phyloP scores from a whole-genome alignment of 2,888 invertebrate species.

The Eristalis intricaria region DNA sequence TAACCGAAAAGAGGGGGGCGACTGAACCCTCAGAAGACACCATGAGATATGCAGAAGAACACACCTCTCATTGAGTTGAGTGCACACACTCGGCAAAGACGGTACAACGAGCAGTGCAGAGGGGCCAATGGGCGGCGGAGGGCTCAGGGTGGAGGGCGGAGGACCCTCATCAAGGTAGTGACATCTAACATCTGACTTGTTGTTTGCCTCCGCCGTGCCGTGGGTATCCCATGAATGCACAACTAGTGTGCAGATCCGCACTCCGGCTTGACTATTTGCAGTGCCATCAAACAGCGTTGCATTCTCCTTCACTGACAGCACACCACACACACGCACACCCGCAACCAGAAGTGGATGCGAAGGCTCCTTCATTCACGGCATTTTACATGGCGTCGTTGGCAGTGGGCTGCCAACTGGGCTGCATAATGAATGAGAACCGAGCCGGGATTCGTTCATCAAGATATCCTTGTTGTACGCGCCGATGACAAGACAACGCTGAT shows the following conservation, averaged over 20 bases:
- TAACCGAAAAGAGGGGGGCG: slow-evolving; percentile 17
- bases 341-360: neutral
- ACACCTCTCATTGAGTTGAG: slow-evolving; percentile 61
- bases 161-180: slow-evolving; percentile 62
- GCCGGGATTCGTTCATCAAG: slow-evolving; percentile 42
- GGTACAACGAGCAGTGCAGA: neutral
- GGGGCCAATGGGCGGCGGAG: neutral
- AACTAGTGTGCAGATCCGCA: slow-evolving; percentile 60
- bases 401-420: slow-evolving; percentile 42
- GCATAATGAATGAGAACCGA: slow-evolving; percentile 52
- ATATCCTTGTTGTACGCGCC: slow-evolving; percentile 64
- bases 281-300: slow-evolving; percentile 56
- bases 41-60: slow-evolving; percentile 46
- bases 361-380: neutral
- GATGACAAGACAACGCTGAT: slow-evolving; percentile 64
- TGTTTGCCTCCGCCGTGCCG: slow-evolving; percentile 34
- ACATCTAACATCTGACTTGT: slow-evolving; percentile 70
- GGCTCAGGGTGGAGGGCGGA: neutral
- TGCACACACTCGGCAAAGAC: slow-evolving; percentile 36
- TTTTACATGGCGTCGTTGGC: slow-evolving; percentile 38
- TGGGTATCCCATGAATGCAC: slow-evolving; percentile 48
- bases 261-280: slow-evolving; percentile 50
- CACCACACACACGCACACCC: neutral
- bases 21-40: slow-evolving; percentile 8
- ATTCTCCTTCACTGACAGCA: slow-evolving; percentile 50